Conservation (phyloP, 2,113 vertebrate species). For the Himantopus leucocephalus region DNA sequence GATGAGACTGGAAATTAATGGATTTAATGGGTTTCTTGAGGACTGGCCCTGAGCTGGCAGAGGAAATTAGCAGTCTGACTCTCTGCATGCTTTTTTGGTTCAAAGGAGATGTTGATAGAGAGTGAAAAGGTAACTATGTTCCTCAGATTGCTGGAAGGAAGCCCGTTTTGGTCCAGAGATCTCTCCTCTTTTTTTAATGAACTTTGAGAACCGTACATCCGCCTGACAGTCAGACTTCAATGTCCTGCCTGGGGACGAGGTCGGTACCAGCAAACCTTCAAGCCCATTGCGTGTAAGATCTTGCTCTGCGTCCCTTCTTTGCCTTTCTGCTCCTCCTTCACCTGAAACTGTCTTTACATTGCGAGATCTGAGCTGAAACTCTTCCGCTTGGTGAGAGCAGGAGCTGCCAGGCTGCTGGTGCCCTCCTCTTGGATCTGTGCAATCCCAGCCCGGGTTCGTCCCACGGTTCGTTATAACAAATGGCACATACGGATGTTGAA, state of each 20-base stretch:
- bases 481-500: fast-evolving
- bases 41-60: not conserved
- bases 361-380: fast-evolving
- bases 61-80: not conserved
- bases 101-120: not conserved
- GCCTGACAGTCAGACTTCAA: not conserved
- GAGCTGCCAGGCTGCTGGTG: not conserved
- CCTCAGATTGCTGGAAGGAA: not conserved
- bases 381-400: not conserved
- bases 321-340: not conserved
- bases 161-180: not conserved
- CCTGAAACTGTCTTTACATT: not conserved
- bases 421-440: not conserved
- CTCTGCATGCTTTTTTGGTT: not conserved
- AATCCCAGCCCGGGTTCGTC: not conserved
- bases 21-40: not conserved
- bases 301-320: not conserved
- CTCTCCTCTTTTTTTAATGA: not conserved
- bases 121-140: not conserved
- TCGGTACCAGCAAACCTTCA: not conserved
- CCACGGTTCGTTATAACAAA: not conserved
- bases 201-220: not conserved
- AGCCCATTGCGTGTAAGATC: fast-evolving
- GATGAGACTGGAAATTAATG: not conserved
- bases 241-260: not conserved